These are phyloP conservation scores for Camarhynchus parvulus DNA, from an alignment of 2,113 vertebrate genomes.

Conservation along the genomic window DNA sequence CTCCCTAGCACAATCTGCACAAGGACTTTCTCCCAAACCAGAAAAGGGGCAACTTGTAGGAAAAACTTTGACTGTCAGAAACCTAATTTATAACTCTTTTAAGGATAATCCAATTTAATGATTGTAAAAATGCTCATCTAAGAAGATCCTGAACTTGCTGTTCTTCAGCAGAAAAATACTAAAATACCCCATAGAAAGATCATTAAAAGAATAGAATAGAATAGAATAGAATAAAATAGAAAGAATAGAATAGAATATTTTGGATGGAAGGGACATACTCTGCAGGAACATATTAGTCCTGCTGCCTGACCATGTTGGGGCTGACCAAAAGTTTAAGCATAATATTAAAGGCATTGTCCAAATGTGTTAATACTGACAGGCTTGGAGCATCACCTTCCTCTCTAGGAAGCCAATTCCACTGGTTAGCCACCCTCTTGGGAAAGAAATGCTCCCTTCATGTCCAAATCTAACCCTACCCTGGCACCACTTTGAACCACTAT, in stretches of 20 bases:
- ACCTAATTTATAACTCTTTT: background rate
- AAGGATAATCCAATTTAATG: background rate
- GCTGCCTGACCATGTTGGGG: background rate
- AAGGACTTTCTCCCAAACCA: background rate
- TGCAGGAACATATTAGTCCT: background rate
- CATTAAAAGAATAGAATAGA: background rate
- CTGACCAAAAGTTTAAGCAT: background rate
- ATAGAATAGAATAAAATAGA: background rate
- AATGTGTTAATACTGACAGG: background rate
- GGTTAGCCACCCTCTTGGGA: background rate
- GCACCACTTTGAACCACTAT: background rate
- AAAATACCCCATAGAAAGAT: background rate
- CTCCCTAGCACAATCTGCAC: background rate
- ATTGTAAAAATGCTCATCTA: background rate
- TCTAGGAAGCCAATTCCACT: background rate
- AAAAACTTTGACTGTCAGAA: background rate
- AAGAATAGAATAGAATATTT: background rate
- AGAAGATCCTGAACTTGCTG: background rate
- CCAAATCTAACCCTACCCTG: background rate
- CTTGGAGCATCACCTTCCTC: accelerated
- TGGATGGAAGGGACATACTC: background rate
- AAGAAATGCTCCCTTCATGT: background rate
- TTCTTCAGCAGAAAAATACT: background rate
- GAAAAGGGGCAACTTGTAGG: background rate
- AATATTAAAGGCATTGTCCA: background rate